A percentile compares a stretch with the other conserved stretches of the same genome.
phyloP scores from a whole-genome alignment of 2,888 invertebrate species.

The Ophion slaviceki region DNA sequence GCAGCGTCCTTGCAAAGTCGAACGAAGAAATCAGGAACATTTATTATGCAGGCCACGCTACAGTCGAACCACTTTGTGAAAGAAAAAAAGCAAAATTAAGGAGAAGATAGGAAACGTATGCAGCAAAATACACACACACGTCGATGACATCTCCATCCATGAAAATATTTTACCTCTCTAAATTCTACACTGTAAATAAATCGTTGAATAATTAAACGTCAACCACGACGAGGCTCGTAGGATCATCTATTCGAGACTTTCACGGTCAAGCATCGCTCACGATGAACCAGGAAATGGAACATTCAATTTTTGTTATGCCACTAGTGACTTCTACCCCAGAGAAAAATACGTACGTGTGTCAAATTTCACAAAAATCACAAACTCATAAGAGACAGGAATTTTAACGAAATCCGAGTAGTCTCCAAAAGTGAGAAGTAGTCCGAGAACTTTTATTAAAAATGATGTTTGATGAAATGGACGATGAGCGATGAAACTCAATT shows the following conservation, averaged over 20 bases:
- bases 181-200: constrained; percentile 12
- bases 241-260: background rate
- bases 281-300: background rate
- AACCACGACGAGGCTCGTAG: background rate
- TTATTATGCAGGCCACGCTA: constrained; percentile 11
- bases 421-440: background rate
- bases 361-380: too few species aligned
- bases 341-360: too few species aligned
- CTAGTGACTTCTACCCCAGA: background rate
- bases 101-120: background rate
- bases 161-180: constrained; percentile 4
- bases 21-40: constrained; percentile 33
- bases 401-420: background rate
- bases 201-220: constrained; percentile 25
- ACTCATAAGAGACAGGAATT: background rate
- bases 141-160: constrained; percentile 49
- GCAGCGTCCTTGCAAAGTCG: constrained; percentile 56
- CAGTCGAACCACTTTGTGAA: constrained; percentile 20
- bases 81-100: constrained; percentile 7
- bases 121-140: background rate
- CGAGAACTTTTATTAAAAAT: background rate
- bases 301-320: background rate
- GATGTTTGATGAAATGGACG: background rate
- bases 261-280: background rate
- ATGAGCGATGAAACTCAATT: background rate